Evolutionary conservation across 2,888 invertebrate genomes (phyloP).

Genomic region (Eupeodes latifasciatus): DNA sequence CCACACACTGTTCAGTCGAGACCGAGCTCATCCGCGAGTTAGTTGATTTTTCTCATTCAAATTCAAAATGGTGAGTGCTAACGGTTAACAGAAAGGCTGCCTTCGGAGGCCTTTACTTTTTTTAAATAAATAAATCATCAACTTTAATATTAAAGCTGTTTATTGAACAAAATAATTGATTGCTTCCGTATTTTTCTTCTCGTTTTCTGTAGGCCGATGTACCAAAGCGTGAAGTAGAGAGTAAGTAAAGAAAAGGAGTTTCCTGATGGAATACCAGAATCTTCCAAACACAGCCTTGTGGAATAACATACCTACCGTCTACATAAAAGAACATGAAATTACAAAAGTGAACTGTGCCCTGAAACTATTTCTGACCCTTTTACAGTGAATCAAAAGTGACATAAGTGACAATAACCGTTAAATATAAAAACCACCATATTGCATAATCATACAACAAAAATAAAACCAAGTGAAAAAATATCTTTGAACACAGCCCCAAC

Average conservation of each 20-base stretch:
- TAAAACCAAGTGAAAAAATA: conserved; percentile 12
- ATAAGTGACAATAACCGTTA: conserved; percentile 37
- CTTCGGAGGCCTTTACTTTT: conserved; percentile 65
- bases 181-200: conserved; percentile 75
- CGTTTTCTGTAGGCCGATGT: conserved; percentile 90
- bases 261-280: conserved; percentile 17
- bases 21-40: conserved; percentile 85
- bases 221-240: conserved; percentile 94
- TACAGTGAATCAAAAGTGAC: conserved; percentile 41
- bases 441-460: conserved; percentile 53
- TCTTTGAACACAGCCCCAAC: conserved; percentile 49
- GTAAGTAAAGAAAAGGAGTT: conserved; percentile 87
- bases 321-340: background rate
- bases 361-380: conserved; percentile 20
- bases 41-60: conserved; percentile 85
- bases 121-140: conserved; percentile 31
- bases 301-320: conserved; percentile 21
- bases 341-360: conserved; percentile 52
- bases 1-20: conserved; percentile 84
- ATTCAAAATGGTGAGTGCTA: conserved; percentile 88
- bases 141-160: conserved; percentile 34
- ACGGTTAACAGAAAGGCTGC: conserved; percentile 76
- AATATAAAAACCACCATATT: conserved; percentile 36
- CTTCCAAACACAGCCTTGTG: conserved; percentile 43
- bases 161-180: conserved; percentile 26